A percentile compares a stretch with the other conserved stretches of the same genome.
Conservation (phyloP, 2,113 vertebrate genomes). For the Vidua macroura region DNA sequence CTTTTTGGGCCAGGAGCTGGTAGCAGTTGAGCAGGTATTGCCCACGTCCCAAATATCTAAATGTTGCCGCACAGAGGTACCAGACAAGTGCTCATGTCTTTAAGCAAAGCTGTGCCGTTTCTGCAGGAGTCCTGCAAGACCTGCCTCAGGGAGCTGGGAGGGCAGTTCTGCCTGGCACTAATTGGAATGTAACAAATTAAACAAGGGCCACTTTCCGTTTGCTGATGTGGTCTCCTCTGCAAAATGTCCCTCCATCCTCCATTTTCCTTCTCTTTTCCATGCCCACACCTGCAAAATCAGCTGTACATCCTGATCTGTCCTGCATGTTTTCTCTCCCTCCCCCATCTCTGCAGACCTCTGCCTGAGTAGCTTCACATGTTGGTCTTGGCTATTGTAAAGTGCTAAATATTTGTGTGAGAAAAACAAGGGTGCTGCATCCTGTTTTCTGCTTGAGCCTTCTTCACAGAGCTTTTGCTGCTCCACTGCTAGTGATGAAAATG, state of each 20-base stretch:
- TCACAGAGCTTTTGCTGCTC: not conserved
- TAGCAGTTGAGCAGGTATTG: constrained; percentile 33
- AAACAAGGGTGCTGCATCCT: not conserved
- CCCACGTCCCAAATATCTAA: not conserved
- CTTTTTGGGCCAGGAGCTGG: constrained; percentile 37
- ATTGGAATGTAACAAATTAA: constrained; percentile 7
- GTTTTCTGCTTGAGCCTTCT: constrained; percentile 9
- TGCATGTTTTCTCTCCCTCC: constrained; percentile 11
- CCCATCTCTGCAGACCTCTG: not conserved
- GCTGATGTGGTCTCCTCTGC: not conserved
- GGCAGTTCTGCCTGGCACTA: constrained; percentile 8
- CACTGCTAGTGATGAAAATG: not conserved
- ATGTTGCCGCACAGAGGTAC: not conserved
- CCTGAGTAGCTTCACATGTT: not conserved
- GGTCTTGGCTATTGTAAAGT: not conserved
- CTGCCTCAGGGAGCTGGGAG: not conserved
- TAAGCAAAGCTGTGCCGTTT: not conserved
- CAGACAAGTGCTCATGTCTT: not conserved
- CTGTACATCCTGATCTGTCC: constrained; percentile 27
- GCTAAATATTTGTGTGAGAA: not conserved
- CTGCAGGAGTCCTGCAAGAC: not conserved
- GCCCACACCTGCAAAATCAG: not conserved
- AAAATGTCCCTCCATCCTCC: not conserved
- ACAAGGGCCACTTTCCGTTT: not conserved
- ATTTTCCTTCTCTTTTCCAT: not conserved